Base-by-base conservation (phyloP, 2,888 invertebrate species). In the Tetrapedia diversipes region DNA sequence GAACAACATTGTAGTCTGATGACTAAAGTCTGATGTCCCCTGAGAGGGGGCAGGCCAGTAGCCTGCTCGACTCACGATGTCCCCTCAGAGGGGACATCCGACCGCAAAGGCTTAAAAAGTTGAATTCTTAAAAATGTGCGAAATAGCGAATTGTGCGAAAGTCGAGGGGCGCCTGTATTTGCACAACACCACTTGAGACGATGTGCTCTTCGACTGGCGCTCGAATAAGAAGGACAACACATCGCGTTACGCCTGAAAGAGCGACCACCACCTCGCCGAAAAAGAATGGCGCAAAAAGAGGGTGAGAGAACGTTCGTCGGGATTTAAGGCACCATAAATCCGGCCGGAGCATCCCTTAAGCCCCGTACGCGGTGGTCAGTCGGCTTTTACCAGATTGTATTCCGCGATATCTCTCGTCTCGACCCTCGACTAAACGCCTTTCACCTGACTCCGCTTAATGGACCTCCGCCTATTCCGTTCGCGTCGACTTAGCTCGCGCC, bases 241-340 rank as follows among this genome's bases (percentile, higher is more conserved):
- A 67, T 72, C 72, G 72, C 64, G 54, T 76, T 76, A 71, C 57
- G 29, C 8, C n/a, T 4, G 34, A 19, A 54, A 34, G 54, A 56
- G 65, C 39, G 41, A 49, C 59, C 56, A 73, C 34, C 45, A 4
- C 73, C 69, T 59, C 64, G 41, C 32, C 73, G 75, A 72, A 70
- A 61, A 61, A 77, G 61, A 68, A 78, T 47, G 63, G 70, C 75
- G 14, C 3, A 22, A 29, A 24, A 49, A 43, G 56, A 51, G 71
- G 60, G 69, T 60, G 59, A 56, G 64, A 47, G 63, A 68, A 80
- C 82, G 77, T 80, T 80, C 68, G 74, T 79, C 74, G 81, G 86
- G 90, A 90, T 90, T 90, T 90, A 90, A 88, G 88, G 83, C 83
- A 77, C 87, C 87, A 90, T 90, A 90, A 90, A 90, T 90, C 89